Base-by-base conservation (phyloP, 2,113 vertebrate species). In the Climacteris rufus region DNA sequence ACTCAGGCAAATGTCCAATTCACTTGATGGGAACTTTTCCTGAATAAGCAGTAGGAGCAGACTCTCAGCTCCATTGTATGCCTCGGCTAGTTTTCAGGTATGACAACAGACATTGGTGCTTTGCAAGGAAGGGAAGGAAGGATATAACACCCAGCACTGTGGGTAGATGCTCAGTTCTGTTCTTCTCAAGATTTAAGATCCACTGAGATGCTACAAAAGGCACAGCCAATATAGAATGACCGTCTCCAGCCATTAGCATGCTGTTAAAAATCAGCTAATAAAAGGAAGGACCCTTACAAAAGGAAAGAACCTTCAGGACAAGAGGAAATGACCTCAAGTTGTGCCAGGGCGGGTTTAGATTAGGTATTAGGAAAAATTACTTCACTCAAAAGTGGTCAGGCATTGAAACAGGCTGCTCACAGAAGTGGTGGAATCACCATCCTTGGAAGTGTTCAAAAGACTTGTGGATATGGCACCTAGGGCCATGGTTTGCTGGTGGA, bases 1-100 rank as follows among this genome's bases (percentile, higher is more conserved):
- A 13, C 71, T 87, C 88, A 92, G 94, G 93, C 93, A 94, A 93
- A 87, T 95, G 71, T 83, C 93, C 90, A 95, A 95, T 66, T 74
- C 65, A 87, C 56, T 96, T 87, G 74, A 84, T 88, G 71, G 90
- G 53, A 95, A 78, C 86, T 96, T 92, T 71, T 83, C 88, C 93
- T 93, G 89, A 92, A 77, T 94, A 96, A 96, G 83, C 86, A 89
- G 33, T 44, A 42, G 7, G 65, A 89, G 53, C 44, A 83, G 45
- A 39, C 11, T 92, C 71, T 63, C 77, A 65, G 9, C 60, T 60
- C 74, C 72, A 42, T 60, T 2, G 1, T 39, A 33, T 25, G 31
- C 60, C 69, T 70, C 17, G 0, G 0, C 44, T 35, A 28, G 17
- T 76, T 91, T 72, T 66, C 93, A 95, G 96, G 96, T 94, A 31